Percentiles rank a stretch among this genome's conserved stretches.
Evolutionary conservation across 2,113 vertebrate genomes (phyloP).

Genomic region (Erythrocercus mccallii): DNA sequence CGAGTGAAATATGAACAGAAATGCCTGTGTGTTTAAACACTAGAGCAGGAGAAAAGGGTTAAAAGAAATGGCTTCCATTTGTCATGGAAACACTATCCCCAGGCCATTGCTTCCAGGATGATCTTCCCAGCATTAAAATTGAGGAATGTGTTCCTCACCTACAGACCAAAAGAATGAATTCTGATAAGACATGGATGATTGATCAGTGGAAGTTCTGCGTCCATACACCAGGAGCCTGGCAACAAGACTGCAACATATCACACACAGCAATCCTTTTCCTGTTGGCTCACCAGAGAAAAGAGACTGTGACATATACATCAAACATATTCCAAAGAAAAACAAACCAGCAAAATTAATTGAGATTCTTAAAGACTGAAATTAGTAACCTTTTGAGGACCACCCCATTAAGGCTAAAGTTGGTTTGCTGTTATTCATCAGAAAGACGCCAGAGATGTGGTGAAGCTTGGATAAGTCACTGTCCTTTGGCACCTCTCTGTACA

Average conservation of each 20-base stretch:
- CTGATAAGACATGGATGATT: background rate
- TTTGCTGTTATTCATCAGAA: background rate
- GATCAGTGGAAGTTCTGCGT: background rate
- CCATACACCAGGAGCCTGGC: background rate
- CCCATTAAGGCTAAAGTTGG: background rate
- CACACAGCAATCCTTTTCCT: background rate
- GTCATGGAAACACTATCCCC: background rate
- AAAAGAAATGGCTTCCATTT: background rate
- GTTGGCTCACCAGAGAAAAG: background rate
- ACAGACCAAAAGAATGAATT: background rate
- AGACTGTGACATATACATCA: background rate
- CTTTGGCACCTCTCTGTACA: background rate
- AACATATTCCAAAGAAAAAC: background rate
- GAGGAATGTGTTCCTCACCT: background rate
- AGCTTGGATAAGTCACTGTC: too few relatives aligned
- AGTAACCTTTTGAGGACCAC: rapidly evolving
- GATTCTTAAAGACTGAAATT: background rate
- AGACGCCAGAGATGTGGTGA: background rate
- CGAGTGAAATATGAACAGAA: background rate
- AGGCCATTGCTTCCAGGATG: background rate
- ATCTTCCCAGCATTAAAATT: background rate
- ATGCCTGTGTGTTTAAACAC: background rate
- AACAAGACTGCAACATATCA: background rate
- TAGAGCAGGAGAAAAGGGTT: background rate
- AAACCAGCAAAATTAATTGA: background rate